Evolutionary conservation across 2,113 vertebrate genomes (phyloP), one percentile per base, ranked within the genome.

Genomic region (Carlito syrichta): DNA sequence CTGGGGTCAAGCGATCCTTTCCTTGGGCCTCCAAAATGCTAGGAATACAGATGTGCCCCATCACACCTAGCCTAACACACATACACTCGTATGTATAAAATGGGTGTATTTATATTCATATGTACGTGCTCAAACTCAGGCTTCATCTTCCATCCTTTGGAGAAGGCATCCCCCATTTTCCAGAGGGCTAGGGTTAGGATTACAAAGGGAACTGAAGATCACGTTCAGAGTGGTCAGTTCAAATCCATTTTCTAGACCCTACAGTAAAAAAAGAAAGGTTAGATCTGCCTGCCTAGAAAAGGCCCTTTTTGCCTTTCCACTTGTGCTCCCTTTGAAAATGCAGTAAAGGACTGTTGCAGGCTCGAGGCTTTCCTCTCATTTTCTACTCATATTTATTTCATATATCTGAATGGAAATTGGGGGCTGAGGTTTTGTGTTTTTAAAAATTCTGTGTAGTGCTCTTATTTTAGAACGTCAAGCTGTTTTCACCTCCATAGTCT

Each of bases 251-350:
- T n/a, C n/a, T n/a, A n/a, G n/a, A n/a, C n/a, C n/a, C n/a, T n/a
- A n/a, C n/a, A n/a, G n/a, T n/a, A n/a, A n/a, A n/a, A n/a, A n/a
- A n/a, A n/a, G n/a, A n/a, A n/a, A n/a, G n/a, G n/a, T n/a, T n/a
- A n/a, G n/a, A n/a, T n/a, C n/a, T n/a, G n/a, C n/a, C n/a, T n/a
- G n/a, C n/a, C n/a, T n/a, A n/a, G n/a, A n/a, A n/a, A n/a, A n/a
- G n/a, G n/a, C n/a, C n/a, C 56, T 16, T 45, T 5, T 22, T 6
- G 20, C 25, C 32, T 0, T 50, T 11, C 0, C 8, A 0, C 32
- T n/a, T 27, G 43, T 8, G 52, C 76, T 62, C 62, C 8, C 27
- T 12, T 17, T 2, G 78, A 43, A 54, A 6, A 6, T n/a, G n/a
- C n/a, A n/a, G n/a, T n/a, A n/a, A n/a, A n/a, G n/a, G n/a, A n/a